Evolutionary conservation across 2,888 invertebrate genomes (phyloP).

Genomic region (Isotomurus palustris): DNA sequence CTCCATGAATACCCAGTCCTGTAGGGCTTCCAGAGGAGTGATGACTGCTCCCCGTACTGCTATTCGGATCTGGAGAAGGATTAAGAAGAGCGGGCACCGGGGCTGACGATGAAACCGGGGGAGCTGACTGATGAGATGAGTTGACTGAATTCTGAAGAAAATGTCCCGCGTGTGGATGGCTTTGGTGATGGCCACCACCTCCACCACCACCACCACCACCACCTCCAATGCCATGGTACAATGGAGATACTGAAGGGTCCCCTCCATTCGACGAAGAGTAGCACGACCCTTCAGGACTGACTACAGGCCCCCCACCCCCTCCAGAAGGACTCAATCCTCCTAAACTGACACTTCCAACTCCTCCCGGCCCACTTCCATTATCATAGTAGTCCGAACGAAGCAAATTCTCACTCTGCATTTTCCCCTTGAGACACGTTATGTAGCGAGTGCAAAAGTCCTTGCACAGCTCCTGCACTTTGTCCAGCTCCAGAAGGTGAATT

Average conservation of each 20-base stretch:
- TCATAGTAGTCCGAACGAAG: constrained; percentile 63
- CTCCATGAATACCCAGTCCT: constrained; percentile 62
- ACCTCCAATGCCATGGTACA: constrained; percentile 33
- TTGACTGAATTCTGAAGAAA: constrained; percentile 38
- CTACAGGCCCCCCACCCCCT: constrained; percentile 38
- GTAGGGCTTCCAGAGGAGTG: constrained; percentile 27
- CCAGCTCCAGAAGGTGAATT: constrained; percentile 85
- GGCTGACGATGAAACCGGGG: constrained; percentile 9
- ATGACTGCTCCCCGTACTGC: constrained; percentile 29
- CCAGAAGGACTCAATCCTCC: constrained; percentile 47
- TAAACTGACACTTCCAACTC: constrained; percentile 33
- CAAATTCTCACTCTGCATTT: constrained; percentile 84
- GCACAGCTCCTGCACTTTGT: constrained; percentile 91
- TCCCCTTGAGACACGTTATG: constrained; percentile 81
- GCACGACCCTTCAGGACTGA: constrained; percentile 42
- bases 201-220: constrained; percentile 26
- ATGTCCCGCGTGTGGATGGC: constrained; percentile 29
- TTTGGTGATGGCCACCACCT: constrained; percentile 28
- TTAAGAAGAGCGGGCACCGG: constrained; percentile 6
- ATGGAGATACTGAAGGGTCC: constrained; percentile 50
- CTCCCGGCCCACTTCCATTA: constrained; percentile 35
- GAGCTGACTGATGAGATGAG: constrained; percentile 17
- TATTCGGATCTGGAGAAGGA: constrained; percentile 28
- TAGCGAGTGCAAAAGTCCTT: constrained; percentile 92
- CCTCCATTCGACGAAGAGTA: constrained; percentile 49